Evolutionary conservation across 2,113 vertebrate genomes (phyloP), one percentile per base, ranked within the genome.

Genomic region (Salvelinus namaycush): DNA sequence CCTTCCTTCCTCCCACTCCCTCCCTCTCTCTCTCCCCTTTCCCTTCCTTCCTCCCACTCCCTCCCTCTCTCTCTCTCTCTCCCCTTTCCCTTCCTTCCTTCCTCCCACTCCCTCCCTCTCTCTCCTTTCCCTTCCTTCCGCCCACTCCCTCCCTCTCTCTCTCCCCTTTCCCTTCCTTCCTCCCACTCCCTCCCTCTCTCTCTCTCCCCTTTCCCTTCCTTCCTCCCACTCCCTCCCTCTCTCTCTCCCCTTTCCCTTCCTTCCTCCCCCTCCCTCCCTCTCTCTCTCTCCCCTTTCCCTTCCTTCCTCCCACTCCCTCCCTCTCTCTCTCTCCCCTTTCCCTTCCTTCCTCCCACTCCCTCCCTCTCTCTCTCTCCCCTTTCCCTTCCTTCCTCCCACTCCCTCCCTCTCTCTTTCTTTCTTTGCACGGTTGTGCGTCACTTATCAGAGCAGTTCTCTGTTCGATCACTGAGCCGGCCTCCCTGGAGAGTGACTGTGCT

Each of bases 401-500:
- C 64, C 16, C 72, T 24, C n/a, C 2, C 68, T 3, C 76, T 68
- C 51, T 51, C 65, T 7, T 8, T 72, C 60, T 62, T 44, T 12
- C 39, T 44, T 44, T 44, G 39, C 39, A 44, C 39, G 80, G 89
- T 84, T 87, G 79, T 81, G 88, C 85, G 34, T 85, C 87, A 84
- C 76, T 76, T 79, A 85, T 87, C 81, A 70, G 72, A 2, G 9
- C 13, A 22, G 59, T 22, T 78, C 66, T 82, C 79, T 26, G 59
- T 77, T 84, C 76, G 70, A 83, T 87, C 89, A 68, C 80, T 16
- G 83, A 83, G 83, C 76, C 82, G 76, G 82, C 81, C 79, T 86
- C 86, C 86, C 80, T 8, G 69, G 86, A 89, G 83, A 83, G 79
- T 60, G 74, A 81, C 77, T n/a, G n/a, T 84, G 79, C 83, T 80